Evolutionary conservation across 2,888 invertebrate genomes (phyloP).

Genomic region (Ferdinandea cuprea): DNA sequence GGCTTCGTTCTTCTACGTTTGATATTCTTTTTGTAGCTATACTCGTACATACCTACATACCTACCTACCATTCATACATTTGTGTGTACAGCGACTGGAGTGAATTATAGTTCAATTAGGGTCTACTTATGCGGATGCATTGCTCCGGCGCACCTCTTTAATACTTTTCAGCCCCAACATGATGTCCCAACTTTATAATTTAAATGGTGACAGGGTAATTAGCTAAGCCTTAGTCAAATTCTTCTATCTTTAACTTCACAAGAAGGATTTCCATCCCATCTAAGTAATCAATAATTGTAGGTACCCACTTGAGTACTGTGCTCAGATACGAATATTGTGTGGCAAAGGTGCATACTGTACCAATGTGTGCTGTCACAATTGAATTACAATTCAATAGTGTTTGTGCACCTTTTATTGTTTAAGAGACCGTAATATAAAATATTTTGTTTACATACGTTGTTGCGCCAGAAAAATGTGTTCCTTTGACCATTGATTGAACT

Average conservation of each 20-base stretch:
- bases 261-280: constrained; percentile 11
- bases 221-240: constrained; percentile 20
- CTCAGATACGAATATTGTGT: not conserved
- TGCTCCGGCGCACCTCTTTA: not conserved
- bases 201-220: constrained; percentile 2
- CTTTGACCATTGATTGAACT: constrained; percentile 4
- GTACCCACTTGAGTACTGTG: not conserved
- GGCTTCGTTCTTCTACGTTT: not conserved
- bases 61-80: not conserved
- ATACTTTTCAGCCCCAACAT: not conserved
- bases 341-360: not conserved
- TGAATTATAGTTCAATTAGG: constrained; percentile 23
- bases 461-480: not conserved
- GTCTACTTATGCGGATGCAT: constrained; percentile 4
- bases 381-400: constrained; percentile 4
- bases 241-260: not conserved
- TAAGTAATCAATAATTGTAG: constrained; percentile 12
- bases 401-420: constrained; percentile 14
- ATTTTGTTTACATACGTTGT: not conserved
- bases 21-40: not conserved
- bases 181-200: not conserved
- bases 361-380: constrained; percentile 1
- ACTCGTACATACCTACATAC: not conserved
- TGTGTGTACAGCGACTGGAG: not conserved
- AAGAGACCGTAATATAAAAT: not conserved